phyloP scores from a whole-genome alignment of 2,113 vertebrate genomes.

The Neofelis nebulosa region DNA sequence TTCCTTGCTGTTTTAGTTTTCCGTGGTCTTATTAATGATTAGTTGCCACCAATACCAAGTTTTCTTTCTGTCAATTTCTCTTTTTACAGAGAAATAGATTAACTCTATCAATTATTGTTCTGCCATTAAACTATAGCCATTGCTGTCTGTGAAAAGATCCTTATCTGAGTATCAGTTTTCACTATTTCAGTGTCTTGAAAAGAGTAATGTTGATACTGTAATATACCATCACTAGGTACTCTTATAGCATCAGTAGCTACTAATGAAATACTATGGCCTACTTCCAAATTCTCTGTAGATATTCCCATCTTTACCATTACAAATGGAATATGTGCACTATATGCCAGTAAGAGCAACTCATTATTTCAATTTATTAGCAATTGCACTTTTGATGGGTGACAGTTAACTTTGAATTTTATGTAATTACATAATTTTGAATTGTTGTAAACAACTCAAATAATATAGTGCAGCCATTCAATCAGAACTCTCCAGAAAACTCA shows the following conservation, averaged over 20 bases:
- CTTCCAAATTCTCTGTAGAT: neutral
- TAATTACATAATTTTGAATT: constrained; percentile 1
- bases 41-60: neutral
- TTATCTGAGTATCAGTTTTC: constrained; percentile 10
- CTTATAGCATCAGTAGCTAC: neutral
- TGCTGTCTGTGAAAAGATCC: neutral
- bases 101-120: neutral
- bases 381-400: neutral
- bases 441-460: neutral
- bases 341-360: neutral
- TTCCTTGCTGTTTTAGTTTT: neutral
- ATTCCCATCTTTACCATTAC: neutral
- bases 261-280: neutral
- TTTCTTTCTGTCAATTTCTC: neutral
- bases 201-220: neutral
- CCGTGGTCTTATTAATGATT: neutral
- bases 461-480: neutral
- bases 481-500: neutral
- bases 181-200: neutral
- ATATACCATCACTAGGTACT: neutral
- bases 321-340: neutral
- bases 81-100: constrained; percentile 19
- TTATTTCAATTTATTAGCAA: constrained; percentile 40
- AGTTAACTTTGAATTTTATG: constrained; percentile 25
- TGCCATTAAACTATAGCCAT: neutral